phyloP scores from a whole-genome alignment of 2,888 invertebrate genomes.

The Masnerella sp. region DNA sequence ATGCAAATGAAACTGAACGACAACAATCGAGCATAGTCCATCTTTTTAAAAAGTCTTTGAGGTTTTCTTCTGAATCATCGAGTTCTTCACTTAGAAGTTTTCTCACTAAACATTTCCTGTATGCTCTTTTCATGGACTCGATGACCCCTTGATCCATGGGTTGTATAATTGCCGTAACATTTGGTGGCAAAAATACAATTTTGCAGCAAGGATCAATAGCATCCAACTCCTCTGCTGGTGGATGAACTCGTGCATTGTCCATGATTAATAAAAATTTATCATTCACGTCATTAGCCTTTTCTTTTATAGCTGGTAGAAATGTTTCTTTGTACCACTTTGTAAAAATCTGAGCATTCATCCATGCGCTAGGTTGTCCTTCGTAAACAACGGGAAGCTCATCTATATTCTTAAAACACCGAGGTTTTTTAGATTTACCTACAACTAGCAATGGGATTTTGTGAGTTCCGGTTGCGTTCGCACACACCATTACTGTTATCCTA shows the following conservation, averaged over 20 bases:
- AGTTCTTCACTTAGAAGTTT: slow-evolving; percentile 42
- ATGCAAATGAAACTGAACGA: slow-evolving; percentile 60
- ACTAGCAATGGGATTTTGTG: slow-evolving; percentile 57
- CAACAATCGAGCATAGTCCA: slow-evolving; percentile 59
- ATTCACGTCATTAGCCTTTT: slow-evolving; percentile 14
- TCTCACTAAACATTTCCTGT: slow-evolving; percentile 59
- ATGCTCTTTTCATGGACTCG: slow-evolving; percentile 61
- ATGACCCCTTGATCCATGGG: slow-evolving; percentile 66
- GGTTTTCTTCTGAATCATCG: slow-evolving; percentile 33
- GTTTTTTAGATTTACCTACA: slow-evolving; percentile 66
- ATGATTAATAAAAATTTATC: slow-evolving; percentile 57
- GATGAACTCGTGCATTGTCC: slow-evolving; percentile 59
- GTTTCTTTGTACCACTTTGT: slow-evolving; percentile 57
- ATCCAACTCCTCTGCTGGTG: slow-evolving; percentile 48
- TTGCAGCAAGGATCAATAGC: slow-evolving; percentile 38
- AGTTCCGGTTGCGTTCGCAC: slow-evolving; percentile 63
- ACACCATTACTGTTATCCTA: slow-evolving; percentile 60
- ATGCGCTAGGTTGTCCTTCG: slow-evolving; percentile 61
- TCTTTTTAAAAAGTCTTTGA: slow-evolving; percentile 38
- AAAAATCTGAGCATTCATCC: slow-evolving; percentile 64
- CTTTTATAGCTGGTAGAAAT: slow-evolving; percentile 60
- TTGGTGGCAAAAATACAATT: slow-evolving; percentile 62
- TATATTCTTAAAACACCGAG: slow-evolving; percentile 64
- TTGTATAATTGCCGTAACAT: slow-evolving; percentile 62
- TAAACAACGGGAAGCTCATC: slow-evolving; percentile 57